These are phyloP conservation scores for Nemopilema nomurai DNA, from an alignment of 30 jellyfish, hydroid and myxozoan species.

Conservation along the genomic window DNA sequence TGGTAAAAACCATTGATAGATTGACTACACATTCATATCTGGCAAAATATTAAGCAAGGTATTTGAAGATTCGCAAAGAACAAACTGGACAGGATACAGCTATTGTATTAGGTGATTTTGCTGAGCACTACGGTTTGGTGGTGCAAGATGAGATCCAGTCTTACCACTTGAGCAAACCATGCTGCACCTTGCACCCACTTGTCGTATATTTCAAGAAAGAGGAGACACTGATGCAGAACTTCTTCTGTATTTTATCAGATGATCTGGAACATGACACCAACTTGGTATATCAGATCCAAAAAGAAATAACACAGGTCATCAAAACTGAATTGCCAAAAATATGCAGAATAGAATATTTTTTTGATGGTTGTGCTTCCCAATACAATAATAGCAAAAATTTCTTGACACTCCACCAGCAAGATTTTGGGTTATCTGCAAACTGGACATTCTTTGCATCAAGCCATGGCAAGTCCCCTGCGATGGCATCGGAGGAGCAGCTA, in stretches of 20 bases:
- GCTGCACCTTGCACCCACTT: slow-evolving; percentile 63
- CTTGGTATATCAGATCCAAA: slow-evolving; percentile 3
- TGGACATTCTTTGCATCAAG: neutral
- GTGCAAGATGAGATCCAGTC: slow-evolving; percentile 74
- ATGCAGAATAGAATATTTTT: neutral
- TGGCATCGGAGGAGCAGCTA: neutral
- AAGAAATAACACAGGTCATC: no score
- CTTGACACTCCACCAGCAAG: neutral
- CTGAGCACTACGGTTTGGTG: slow-evolving; percentile 63
- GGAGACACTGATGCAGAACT: neutral
- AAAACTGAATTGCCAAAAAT: neutral
- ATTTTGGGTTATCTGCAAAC: neutral
- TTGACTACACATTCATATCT: slow-evolving; percentile 8
- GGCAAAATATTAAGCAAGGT: slow-evolving; percentile 12
- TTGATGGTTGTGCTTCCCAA: no score
- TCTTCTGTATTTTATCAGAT: slow-evolving; percentile 49
- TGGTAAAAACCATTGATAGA: neutral
- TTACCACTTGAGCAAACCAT: slow-evolving; percentile 56
- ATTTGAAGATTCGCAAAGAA: slow-evolving; percentile 7
- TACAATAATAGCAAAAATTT: neutral
- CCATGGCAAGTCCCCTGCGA: neutral
- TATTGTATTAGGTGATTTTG: slow-evolving; percentile 20
- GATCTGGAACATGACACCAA: slow-evolving; percentile 41
- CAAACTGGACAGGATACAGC: neutral
- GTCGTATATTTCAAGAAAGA: slow-evolving; percentile 37